Evolutionary conservation across 1,140 invertebrate species (phyloP), one percentile per base, ranked within the genome.

Genomic region (Tribolium castaneum): DNA sequence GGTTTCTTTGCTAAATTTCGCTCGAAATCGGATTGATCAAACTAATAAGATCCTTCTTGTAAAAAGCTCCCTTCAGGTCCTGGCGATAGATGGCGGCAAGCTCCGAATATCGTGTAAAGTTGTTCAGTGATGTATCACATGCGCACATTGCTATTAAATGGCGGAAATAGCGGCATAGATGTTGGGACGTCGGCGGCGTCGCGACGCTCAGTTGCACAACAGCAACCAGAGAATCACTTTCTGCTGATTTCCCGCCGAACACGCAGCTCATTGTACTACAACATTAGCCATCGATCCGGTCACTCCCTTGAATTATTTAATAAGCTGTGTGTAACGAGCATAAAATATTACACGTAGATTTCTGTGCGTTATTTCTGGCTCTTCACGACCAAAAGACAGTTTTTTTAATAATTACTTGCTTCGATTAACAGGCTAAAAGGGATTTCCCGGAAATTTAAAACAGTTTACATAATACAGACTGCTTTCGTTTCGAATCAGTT

Each of bases 301-400:
- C 79, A 78, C 79, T 80, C 76, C 78, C 76, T 59, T 80, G 79
- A 75, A 80, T 80, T 78, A 80, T 80, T 80, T 78, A 80, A 76
- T 73, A 54, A 54, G 70, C 22, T 14, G 59, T 54, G 25, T 73
- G 71, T 73, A 54, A 35, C 71, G 49, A 54, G 19, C 71, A 73
- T 73, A 51, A 52, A 73, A 73, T 73, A 54, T 66, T 66, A 66
- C 59, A 22, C 30, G 59, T 66, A 13, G 59, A 66, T 66, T 66
- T 35, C 59, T 13, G 59, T 62, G 59, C 30, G 13, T 52, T 66
- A 30, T 30, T 59, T 59, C 54, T 59, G 16, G 6, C n/a, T 50
- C 49, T 6, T 50, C 49, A 50, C 13, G 3, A 19, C 16, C 1
- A 19, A 19, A 19, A 2, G 49, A 12, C 49, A 12, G n/a, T 50